phyloP scores from a whole-genome alignment of 1,140 invertebrate species.

The Euura lappo region DNA sequence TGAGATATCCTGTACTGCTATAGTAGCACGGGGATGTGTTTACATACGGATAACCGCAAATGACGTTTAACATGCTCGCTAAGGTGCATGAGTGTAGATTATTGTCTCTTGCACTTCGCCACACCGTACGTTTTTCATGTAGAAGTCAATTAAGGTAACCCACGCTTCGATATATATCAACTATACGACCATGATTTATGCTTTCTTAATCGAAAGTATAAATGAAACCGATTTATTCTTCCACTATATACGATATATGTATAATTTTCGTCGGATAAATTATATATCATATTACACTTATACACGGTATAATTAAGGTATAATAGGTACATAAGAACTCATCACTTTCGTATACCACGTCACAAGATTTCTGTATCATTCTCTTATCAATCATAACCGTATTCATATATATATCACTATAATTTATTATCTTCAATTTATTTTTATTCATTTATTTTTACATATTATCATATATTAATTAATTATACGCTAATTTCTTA shows the following conservation, averaged over 20 bases:
- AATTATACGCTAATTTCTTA: constrained; percentile 25
- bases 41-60: no score
- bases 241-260: constrained; percentile 49
- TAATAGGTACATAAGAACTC: constrained; percentile 45
- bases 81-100: no score
- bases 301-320: constrained; percentile 42
- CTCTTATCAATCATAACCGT: neutral
- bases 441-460: neutral
- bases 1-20: neutral
- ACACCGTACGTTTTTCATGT: no score
- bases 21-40: neutral
- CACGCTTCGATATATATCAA: no score
- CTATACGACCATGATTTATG: no score
- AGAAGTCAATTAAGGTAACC: no score
- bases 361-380: constrained; percentile 21
- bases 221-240: constrained; percentile 56
- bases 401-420: no score
- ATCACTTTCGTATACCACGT: constrained; percentile 31
- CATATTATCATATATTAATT: neutral
- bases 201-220: neutral
- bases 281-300: constrained; percentile 60
- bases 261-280: constrained; percentile 58
- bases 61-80: no score
- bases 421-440: no score
- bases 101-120: no score